Base-by-base conservation (phyloP, 2,888 invertebrate species). In the Pycnomerus fuliginosus region DNA sequence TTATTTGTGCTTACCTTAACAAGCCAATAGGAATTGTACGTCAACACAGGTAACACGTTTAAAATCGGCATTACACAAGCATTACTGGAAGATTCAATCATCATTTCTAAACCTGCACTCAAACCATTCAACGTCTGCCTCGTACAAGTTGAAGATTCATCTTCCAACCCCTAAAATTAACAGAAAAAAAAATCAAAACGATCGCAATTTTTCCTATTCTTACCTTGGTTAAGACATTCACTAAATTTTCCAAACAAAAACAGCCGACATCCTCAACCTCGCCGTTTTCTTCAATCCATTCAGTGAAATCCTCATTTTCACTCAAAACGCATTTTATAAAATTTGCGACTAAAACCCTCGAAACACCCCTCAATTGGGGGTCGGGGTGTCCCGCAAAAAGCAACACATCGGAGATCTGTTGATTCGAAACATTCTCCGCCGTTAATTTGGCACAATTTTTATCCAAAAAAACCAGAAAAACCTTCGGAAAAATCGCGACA, bases 11-110 rank as follows among this genome's bases (percentile, higher is more conserved):
- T 74, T 53, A 90, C 86, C 75, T 87, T 87, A 30, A 92, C 86
- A 33, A 93, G 74, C 87, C 92, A 93, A 69, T 93, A 93, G 0
- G 84, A 81, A 69, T 90, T 90, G 25, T 75, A 74, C 40, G 82
- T 80, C 1, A 89, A 75, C 15, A 73, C 70, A 5, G 86, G 78
- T 3, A 91, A 70, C 12, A 77, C 71, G 48, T 82, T 78, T 28
- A 91, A 68, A 3, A 85, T 67, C 8, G 78, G 74, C 11, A 80
- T 68, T 2, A 82, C 73, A 7, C 77, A 60, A 1, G 71, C 58
- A 71, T 80, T 80, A 50, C 83, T 79, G 3, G 76, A 68, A 31
- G 87, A 86, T 62, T 80, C 76, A 40, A 84, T 70, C 14, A 91
- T 60, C 8, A 78, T 71, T 2, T 74, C 68, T 7, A 87, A 70